phyloP scores from a whole-genome alignment of 2,888 invertebrate genomes.

The Lymantria dispar region DNA sequence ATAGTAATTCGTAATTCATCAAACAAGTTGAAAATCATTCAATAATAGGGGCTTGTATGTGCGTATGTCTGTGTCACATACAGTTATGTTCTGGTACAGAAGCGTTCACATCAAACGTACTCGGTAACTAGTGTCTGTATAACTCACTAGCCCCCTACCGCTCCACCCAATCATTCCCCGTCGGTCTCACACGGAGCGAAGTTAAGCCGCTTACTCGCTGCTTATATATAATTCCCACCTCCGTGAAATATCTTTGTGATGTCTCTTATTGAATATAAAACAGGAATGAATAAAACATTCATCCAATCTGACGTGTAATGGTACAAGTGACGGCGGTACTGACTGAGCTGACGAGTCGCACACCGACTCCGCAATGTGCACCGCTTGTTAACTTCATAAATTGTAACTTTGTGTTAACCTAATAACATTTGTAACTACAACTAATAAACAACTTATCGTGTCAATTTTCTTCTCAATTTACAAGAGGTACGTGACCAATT shows the following conservation, averaged over 20 bases:
- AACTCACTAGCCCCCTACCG: neutral
- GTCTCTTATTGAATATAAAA: constrained; percentile 19
- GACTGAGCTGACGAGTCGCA: too few relatives aligned
- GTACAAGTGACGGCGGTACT: too few relatives aligned
- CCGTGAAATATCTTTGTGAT: constrained; percentile 15
- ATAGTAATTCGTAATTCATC: too few relatives aligned
- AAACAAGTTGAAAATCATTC: too few relatives aligned
- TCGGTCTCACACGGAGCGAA: constrained; percentile 10
- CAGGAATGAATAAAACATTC: neutral
- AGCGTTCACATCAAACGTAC: constrained; percentile 1
- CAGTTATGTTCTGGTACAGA: neutral
- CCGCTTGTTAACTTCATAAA: too few relatives aligned
- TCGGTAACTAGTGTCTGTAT: constrained; percentile 3
- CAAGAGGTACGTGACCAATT: too few relatives aligned
- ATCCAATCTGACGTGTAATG: too few relatives aligned
- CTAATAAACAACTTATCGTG: too few relatives aligned
- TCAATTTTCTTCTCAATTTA: too few relatives aligned
- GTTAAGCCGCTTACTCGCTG: constrained; percentile 25
- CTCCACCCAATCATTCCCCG: constrained; percentile 15
- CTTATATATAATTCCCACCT: constrained; percentile 27
- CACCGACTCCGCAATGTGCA: too few relatives aligned
- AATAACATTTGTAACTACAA: too few relatives aligned
- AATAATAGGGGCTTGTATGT: neutral
- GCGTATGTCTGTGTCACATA: neutral
- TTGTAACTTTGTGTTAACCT: too few relatives aligned